Percentiles rank a stretch among this genome's conserved stretches.
phyloP scores from a whole-genome alignment of 2,888 invertebrate genomes.

The Lamellibrachia columna region DNA sequence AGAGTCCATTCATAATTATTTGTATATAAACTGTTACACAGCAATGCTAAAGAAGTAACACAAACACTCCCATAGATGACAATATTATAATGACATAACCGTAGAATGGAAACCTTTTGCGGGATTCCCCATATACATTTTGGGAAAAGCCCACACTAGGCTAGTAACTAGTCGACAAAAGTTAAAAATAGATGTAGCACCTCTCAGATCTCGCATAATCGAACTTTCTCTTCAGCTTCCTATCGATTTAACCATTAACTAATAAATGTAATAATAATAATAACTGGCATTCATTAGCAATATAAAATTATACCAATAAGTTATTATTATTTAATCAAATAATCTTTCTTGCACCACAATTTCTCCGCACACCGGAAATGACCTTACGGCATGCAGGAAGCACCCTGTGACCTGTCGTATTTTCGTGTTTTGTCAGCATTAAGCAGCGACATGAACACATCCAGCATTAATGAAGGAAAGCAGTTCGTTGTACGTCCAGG shows the following conservation, averaged over 20 bases:
- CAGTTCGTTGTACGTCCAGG: not conserved
- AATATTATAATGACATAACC: too few relatives aligned
- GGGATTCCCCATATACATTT: not conserved
- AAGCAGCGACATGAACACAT: not conserved
- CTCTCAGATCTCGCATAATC: not conserved
- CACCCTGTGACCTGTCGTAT: conserved; percentile 12
- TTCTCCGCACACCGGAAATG: conserved; percentile 6
- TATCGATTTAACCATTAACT: not conserved
- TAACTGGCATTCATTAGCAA: not conserved
- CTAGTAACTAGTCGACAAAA: not conserved
- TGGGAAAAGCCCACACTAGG: not conserved
- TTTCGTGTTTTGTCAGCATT: not conserved
- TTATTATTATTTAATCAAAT: not conserved
- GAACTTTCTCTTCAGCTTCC: not conserved
- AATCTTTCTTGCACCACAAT: not conserved
- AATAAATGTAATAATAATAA: not conserved
- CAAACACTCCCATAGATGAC: not conserved
- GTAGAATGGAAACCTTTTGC: not conserved
- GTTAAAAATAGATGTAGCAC: not conserved
- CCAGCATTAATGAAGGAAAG: not conserved
- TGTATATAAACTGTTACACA: not conserved
- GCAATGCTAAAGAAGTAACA: not conserved
- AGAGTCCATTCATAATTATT: not conserved
- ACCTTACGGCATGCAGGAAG: conserved; percentile 4
- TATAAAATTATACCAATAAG: not conserved